Conservation (phyloP, 2,888 invertebrate genomes). For the Platynereis dumerilii region DNA sequence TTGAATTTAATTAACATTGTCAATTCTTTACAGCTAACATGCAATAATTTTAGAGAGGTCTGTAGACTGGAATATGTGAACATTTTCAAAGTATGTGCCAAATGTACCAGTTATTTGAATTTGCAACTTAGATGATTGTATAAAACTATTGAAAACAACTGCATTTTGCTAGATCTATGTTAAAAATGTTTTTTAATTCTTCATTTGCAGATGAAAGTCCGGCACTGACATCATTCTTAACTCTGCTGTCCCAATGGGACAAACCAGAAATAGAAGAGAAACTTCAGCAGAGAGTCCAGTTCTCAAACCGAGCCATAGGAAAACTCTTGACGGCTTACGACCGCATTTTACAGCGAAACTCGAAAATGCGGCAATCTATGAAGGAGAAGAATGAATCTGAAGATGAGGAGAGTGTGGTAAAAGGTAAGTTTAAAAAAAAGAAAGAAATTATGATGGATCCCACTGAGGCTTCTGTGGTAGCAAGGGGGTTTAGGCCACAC, state of each 20-base stretch:
- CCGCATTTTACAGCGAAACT: slow-evolving; percentile 91
- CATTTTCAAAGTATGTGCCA: no score
- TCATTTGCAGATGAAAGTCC: slow-evolving; percentile 84
- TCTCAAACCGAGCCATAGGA: slow-evolving; percentile 93
- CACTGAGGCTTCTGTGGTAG: not conserved
- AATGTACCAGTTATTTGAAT: no score
- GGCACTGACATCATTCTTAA: slow-evolving; percentile 88
- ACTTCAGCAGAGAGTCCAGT: slow-evolving; percentile 89
- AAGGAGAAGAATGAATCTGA: slow-evolving; percentile 37
- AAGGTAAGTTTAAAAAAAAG: slow-evolving; percentile 10
- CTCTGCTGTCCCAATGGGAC: slow-evolving; percentile 96
- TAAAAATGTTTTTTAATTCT: no score
- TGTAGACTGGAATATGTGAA: no score
- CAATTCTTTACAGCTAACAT: no score
- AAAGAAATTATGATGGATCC: slow-evolving; percentile 9
- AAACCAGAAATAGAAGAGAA: slow-evolving; percentile 96
- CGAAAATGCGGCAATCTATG: slow-evolving; percentile 87
- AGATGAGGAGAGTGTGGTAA: slow-evolving; percentile 16
- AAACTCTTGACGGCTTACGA: slow-evolving; percentile 97
- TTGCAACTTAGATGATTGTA: no score
- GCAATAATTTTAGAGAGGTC: no score
- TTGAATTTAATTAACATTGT: no score
- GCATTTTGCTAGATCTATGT: no score
- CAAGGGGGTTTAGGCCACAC: no score
- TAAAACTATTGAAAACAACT: no score